Percentiles rank a stretch among this genome's conserved stretches.
Conservation (phyloP, 2,797 vertebrate species). For the Acanthopagrus latus region DNA sequence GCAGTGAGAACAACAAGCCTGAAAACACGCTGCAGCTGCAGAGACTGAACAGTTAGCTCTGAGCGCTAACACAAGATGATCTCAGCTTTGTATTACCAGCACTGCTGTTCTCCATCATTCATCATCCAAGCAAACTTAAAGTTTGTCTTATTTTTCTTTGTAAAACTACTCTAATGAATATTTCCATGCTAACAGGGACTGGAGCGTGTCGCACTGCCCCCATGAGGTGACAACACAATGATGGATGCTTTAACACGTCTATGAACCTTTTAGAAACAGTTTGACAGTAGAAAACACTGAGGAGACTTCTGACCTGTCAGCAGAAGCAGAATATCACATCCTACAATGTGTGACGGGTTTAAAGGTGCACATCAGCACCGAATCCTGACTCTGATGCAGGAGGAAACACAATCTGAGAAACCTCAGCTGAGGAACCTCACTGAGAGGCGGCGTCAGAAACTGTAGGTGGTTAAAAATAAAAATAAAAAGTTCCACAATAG, state of each 20-base stretch:
- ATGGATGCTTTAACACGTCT: background rate
- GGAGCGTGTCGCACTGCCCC: too few species aligned
- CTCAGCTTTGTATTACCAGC: background rate
- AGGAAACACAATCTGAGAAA: background rate
- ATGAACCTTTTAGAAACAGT: background rate
- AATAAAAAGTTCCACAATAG: constrained; percentile 17
- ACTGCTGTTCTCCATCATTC: background rate
- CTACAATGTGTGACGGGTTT: background rate
- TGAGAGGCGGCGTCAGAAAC: constrained; percentile 10
- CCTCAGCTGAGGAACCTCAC: background rate
- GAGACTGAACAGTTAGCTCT: constrained; percentile 9
- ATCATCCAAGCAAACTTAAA: background rate
- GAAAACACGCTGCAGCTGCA: background rate
- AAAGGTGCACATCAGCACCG: background rate
- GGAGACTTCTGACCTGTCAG: background rate
- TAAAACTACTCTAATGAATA: background rate
- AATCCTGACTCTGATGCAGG: too few species aligned
- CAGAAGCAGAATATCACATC: background rate
- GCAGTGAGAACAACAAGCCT: background rate
- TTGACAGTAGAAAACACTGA: too few species aligned
- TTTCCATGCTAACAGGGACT: background rate
- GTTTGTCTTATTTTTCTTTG: background rate
- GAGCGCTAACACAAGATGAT: constrained; percentile 1
- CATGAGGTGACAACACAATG: background rate
- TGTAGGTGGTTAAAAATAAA: constrained; percentile 9